Base-by-base conservation (phyloP, 2,113 vertebrate species). In the Andinoacara biseriatus region DNA sequence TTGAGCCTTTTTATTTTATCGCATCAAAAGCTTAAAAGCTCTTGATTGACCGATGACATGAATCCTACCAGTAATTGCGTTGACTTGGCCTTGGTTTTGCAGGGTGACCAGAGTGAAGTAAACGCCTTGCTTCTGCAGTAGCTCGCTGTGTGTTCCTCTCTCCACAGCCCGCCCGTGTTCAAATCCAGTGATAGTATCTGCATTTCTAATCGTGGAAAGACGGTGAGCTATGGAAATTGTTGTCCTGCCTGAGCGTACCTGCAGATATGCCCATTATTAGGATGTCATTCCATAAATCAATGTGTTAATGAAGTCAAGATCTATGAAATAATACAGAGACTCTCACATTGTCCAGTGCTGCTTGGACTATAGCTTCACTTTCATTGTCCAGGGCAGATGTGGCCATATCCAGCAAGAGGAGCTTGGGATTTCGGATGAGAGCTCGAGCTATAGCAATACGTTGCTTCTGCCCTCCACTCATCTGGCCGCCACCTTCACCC, bases 381-480 rank as follows among this genome's bases (percentile, higher is more conserved):
- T 99, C 97, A 31, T 99, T 99, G 93, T 99, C 98, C 90, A 99
- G 83, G 1, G 98, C 98, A 22, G 98, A 99, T 0, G 98, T 99
- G 58, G 98, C 98, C 98, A 99, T 99, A 87, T 99, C 98, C 84
- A 99, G 92, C 17, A 99, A 96, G 62, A 99, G 95, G 90, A 99
- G 97, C 94, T 95, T 97, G 0, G 98, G 97, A 60, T 98, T 98
- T 87, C 97, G 93, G 81, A 99, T 91, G 69, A 99, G 94, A 56
- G 98, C 98, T 90, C 98, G 95, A 83, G 98, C 98, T 7, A 99
- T 99, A 78, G 98, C 97, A 79, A 99, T 96, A 89, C 98, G 97
- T 91, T 99, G 98, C 81, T 99, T 99, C 88, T 99, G 98, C 22
- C 98, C 98, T 77, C 98, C 98, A 10, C 98, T 99, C 97, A 99